phyloP scores from a whole-genome alignment of 2,113 vertebrate genomes.

The Oophaga pumilio region DNA sequence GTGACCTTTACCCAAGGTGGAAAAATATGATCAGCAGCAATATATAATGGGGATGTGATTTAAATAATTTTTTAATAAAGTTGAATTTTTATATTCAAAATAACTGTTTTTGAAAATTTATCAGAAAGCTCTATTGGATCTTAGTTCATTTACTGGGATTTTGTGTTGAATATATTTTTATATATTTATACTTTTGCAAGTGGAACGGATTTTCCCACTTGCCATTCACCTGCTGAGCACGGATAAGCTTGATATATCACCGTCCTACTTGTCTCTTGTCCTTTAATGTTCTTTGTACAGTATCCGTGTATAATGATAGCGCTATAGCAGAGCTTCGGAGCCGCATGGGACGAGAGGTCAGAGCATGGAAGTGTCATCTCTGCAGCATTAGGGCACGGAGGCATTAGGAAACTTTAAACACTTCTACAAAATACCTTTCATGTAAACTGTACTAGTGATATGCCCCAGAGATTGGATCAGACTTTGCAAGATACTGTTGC shows the following conservation, averaged over 20 bases:
- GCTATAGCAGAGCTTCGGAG: neutral
- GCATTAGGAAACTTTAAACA: neutral
- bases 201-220: neutral
- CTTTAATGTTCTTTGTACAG: slow-evolving; percentile 32
- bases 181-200: neutral
- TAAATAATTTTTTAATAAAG: too few relatives aligned
- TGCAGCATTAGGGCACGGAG: neutral
- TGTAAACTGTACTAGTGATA: neutral
- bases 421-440: slow-evolving; percentile 30
- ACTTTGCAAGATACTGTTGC: neutral
- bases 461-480: neutral
- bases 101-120: too few relatives aligned
- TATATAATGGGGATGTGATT: too few relatives aligned
- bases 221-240: neutral
- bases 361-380: neutral
- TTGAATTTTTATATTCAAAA: too few relatives aligned
- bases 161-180: too few relatives aligned
- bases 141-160: too few relatives aligned
- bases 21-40: too few relatives aligned
- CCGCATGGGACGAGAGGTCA: neutral
- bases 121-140: too few relatives aligned
- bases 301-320: slow-evolving; percentile 5
- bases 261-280: neutral
- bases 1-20: too few relatives aligned
- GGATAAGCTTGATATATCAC: neutral